phyloP scores from a whole-genome alignment of 2,888 invertebrate species.

The Rhodophaea formosa region DNA sequence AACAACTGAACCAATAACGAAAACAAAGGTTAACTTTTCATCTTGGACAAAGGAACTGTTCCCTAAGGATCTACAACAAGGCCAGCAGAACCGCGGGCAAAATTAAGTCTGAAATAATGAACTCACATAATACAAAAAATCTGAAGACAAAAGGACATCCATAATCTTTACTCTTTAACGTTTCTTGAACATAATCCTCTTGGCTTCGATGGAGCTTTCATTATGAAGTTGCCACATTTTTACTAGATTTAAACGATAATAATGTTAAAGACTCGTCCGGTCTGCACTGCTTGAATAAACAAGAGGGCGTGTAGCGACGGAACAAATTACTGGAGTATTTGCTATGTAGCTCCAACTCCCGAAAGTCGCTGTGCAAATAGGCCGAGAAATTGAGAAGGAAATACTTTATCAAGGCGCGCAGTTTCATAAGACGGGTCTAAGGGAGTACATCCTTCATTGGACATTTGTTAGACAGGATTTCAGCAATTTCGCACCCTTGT shows the following conservation, averaged over 20 bases:
- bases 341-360: constrained; percentile 26
- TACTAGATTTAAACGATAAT: constrained; percentile 22
- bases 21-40: too few species aligned
- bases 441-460: constrained; percentile 19
- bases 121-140: too few species aligned
- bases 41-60: too few species aligned
- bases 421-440: constrained; percentile 28
- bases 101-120: too few species aligned
- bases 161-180: too few species aligned
- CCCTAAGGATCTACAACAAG: too few species aligned
- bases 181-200: too few species aligned
- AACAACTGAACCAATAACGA: too few species aligned
- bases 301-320: constrained; percentile 17
- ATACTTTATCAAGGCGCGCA: constrained; percentile 30
- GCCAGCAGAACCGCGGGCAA: too few species aligned
- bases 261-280: constrained; percentile 16
- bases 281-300: constrained; percentile 24
- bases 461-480: constrained; percentile 32
- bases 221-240: constrained; percentile 9
- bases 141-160: too few species aligned
- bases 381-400: constrained; percentile 26
- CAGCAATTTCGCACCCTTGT: constrained; percentile 16
- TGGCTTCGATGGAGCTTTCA: not conserved
- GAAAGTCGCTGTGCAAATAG: constrained; percentile 26
- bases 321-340: constrained; percentile 30